Percentiles rank a stretch among this genome's conserved stretches.
phyloP scores from a whole-genome alignment of 2,888 invertebrate species.

The Miltochrista miniata region DNA sequence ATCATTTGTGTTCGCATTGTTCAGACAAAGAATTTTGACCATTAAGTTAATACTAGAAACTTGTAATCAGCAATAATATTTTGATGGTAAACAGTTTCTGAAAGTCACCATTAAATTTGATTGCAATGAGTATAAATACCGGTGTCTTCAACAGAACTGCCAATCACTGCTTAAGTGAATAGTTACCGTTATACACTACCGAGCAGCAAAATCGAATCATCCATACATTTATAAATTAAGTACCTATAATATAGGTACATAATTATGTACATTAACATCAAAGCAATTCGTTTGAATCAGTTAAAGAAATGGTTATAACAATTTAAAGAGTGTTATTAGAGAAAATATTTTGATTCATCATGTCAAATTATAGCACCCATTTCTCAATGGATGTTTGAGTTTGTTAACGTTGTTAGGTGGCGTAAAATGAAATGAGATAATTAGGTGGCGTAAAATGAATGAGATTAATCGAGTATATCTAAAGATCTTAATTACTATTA shows the following conservation, averaged over 20 bases:
- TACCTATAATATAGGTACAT: background rate
- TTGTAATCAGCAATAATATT: conserved; percentile 5
- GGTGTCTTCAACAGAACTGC: conserved; percentile 1
- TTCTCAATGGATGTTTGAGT: too few relatives aligned
- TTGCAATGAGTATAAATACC: conserved; percentile 5
- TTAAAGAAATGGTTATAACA: background rate
- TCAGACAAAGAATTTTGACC: background rate
- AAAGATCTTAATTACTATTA: too few relatives aligned
- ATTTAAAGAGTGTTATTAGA: background rate
- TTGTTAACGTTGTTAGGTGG: too few relatives aligned
- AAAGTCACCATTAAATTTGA: conserved; percentile 8
- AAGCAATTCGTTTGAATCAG: background rate
- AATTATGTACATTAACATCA: background rate
- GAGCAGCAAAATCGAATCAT: background rate
- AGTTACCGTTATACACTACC: conserved; percentile 6
- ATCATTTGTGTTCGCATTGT: background rate
- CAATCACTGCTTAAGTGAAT: conserved; percentile 7
- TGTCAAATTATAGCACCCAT: too few relatives aligned
- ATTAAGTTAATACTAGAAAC: background rate
- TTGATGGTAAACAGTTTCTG: background rate
- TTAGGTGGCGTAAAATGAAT: too few relatives aligned
- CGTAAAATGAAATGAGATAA: too few relatives aligned
- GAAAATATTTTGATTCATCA: background rate
- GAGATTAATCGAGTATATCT: too few relatives aligned
- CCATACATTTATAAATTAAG: background rate